A percentile compares a stretch with the other conserved stretches of the same genome.
Evolutionary conservation across 2,888 invertebrate genomes (phyloP).

Genomic region (Dolichopus griseipennis): DNA sequence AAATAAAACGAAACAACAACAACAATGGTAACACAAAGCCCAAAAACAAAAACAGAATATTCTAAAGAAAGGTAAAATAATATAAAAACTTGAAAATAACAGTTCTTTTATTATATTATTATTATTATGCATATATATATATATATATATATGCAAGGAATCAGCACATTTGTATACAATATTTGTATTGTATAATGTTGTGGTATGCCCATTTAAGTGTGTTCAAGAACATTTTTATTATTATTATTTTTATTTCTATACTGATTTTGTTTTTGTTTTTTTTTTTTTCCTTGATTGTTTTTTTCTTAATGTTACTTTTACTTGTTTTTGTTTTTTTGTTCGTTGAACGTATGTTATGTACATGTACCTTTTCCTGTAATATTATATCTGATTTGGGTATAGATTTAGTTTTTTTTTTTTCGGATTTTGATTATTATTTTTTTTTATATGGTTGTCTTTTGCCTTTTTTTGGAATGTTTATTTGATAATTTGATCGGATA

Average conservation of each 20-base stretch:
- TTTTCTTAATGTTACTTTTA: no score
- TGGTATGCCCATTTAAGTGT: slow-evolving; percentile 1
- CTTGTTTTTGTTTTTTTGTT: no score
- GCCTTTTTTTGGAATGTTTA: background rate
- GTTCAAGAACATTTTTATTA: background rate
- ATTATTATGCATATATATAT: no score
- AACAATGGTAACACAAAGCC: background rate
- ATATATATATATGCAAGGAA: background rate
- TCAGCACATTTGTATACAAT: no score
- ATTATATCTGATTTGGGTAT: background rate
- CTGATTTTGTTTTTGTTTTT: no score
- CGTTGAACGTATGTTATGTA: no score
- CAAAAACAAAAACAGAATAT: background rate
- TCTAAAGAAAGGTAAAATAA: background rate
- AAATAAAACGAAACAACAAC: background rate
- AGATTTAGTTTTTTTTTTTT: background rate
- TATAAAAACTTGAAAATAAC: slow-evolving; percentile 4
- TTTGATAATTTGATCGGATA: background rate
- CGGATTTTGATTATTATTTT: background rate
- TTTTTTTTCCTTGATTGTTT: no score
- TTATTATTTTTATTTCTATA: no score
- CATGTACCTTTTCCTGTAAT: background rate
- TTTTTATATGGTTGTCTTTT: background rate
- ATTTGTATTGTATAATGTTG: background rate
- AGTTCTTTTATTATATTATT: background rate